Evolutionary conservation across 1,140 invertebrate species (phyloP), one percentile per base, ranked within the genome.

Genomic region (Drosophila persimilis): DNA sequence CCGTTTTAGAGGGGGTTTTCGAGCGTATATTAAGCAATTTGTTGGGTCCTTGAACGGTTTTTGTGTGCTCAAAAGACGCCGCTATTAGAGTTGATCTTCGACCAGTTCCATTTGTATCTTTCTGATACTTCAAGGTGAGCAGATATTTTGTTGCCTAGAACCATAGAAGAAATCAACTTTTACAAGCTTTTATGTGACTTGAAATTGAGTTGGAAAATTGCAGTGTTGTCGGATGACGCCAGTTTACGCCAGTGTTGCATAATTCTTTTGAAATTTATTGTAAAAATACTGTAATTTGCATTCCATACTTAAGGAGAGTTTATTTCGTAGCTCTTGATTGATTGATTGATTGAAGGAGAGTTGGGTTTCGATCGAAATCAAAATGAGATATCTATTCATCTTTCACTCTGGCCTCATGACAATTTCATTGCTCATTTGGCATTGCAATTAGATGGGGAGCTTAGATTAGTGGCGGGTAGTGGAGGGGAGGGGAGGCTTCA

Each of bases 381-480:
- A 26, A 26, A 26, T 5, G 3, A 26, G 3, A 17, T 35, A 39
- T 63, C 13, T 52, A 67, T 57, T 69, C 64, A 69, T 70, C 66
- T 70, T 70, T 72, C 24, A 46, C 44, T 63, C 57, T 53, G 67
- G 44, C 57, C 65, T 62, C 53, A 44, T 79, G 70, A 83, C 79
- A 83, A 63, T 71, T 84, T 84, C 84, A 83, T 83, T 84, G 71
- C 70, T 53, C 54, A 63, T 75, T 83, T 83, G 79, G 66, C 79
- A 83, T 83, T 83, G 79, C 60, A 66, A 61, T 84, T 80, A 65
- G 72, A 84, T 75, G 65, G 58, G 59, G 71, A 48, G 65, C 59
- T 74, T 76, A 61, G 73, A 39, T 39, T 13, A 55, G 58, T 73
- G 62, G 61, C 73, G 65, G 58, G 80, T 58, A 53, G 52, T 15